Evolutionary conservation across 1,140 invertebrate species (phyloP).

Genomic region (Drosophila elegans): DNA sequence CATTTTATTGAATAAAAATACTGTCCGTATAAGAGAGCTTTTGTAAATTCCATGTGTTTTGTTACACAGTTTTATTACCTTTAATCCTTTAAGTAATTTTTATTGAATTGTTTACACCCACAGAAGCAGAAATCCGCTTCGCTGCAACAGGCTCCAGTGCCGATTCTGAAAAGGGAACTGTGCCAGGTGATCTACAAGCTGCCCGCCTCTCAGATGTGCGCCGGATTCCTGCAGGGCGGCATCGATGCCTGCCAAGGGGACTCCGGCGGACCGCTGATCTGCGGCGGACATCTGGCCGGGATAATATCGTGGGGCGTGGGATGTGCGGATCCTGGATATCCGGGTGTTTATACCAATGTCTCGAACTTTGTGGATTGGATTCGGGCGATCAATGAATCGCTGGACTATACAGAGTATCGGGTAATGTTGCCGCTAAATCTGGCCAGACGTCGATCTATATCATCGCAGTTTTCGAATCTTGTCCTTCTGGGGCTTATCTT

Average conservation of each 20-base stretch:
- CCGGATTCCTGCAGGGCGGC: conserved; percentile 58
- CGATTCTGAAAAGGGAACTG: conserved; percentile 28
- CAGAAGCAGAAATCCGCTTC: conserved; percentile 10
- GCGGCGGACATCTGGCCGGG: conserved; percentile 86
- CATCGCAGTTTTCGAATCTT: neutral
- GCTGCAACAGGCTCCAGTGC: conserved; percentile 45
- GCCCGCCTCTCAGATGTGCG: conserved; percentile 61
- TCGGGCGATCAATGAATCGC: neutral
- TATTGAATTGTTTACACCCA: no score
- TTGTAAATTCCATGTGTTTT: no score
- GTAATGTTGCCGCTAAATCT: neutral
- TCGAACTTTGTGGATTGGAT: conserved; percentile 87
- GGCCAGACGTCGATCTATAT: neutral
- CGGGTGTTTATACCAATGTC: conserved; percentile 90
- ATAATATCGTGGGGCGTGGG: conserved; percentile 90
- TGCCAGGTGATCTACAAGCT: conserved; percentile 44
- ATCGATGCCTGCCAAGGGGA: conserved; percentile 84
- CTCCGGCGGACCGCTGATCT: conserved; percentile 87
- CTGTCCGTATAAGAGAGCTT: neutral
- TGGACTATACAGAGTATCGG: conserved; percentile 16
- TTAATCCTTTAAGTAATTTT: no score
- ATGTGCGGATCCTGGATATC: conserved; percentile 87
- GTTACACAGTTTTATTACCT: no score
- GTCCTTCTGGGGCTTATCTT: neutral
- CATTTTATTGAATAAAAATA: no score